These are phyloP conservation scores for Dinoponera quadriceps DNA, from an alignment of 1,140 invertebrate species.

Conservation along the genomic window DNA sequence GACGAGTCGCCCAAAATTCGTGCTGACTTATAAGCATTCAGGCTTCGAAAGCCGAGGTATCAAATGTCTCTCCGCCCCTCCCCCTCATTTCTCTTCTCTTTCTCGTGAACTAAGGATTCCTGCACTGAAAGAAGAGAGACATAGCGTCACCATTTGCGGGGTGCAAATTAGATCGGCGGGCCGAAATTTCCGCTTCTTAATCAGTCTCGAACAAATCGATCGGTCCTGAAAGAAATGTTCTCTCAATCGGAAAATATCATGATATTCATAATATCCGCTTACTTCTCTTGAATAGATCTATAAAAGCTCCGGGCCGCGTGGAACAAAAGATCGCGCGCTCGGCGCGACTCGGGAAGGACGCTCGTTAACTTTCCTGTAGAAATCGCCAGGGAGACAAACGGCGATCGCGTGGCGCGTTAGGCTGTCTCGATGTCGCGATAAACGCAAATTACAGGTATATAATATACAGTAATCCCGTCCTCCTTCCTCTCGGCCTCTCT, in stretches of 20 bases:
- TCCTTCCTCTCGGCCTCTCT: not conserved
- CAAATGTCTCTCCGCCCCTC: conserved; percentile 6
- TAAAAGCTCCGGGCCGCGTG: conserved; percentile 1
- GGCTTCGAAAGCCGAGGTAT: conserved; percentile 15
- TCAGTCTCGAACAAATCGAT: not conserved
- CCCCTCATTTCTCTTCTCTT: no score
- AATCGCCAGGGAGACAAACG: conserved; percentile 32
- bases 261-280: not conserved
- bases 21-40: conserved; percentile 21
- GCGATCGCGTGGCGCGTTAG: conserved; percentile 26
- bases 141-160: no score
- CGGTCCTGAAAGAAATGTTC: not conserved
- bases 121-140: not conserved
- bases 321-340: conserved; percentile 5
- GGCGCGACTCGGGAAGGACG: not conserved
- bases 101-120: not conserved
- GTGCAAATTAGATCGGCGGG: not conserved
- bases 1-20: conserved; percentile 66
- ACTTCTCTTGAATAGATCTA: not conserved
- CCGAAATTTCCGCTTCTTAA: not conserved
- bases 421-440: conserved; percentile 20
- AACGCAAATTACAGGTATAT: conserved; percentile 41
- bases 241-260: not conserved
- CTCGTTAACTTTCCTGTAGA: conserved; percentile 23
- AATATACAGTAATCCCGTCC: conserved; percentile 29